These are phyloP conservation scores for Lasioglossum villosulum DNA, from an alignment of 2,888 invertebrate species.

Conservation along the genomic window DNA sequence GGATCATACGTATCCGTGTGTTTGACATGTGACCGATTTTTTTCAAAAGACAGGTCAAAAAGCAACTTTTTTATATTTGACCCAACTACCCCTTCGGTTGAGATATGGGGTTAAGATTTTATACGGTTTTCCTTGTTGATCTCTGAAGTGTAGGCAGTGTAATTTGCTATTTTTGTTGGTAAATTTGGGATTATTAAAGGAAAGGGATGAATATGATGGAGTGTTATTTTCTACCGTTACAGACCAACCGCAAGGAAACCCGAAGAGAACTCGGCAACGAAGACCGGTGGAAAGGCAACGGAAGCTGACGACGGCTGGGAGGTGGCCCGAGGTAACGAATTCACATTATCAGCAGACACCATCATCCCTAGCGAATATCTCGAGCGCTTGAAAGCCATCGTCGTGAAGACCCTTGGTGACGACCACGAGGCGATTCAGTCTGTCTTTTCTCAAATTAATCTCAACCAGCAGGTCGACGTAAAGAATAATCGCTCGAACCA, in stretches of 20 bases:
- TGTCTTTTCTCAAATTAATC: slow-evolving; percentile 29
- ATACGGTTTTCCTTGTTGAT: no score
- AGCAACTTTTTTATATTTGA: no score
- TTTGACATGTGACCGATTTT: no score
- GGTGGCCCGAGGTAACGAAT: slow-evolving; percentile 78
- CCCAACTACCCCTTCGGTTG: no score
- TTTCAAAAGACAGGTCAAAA: no score
- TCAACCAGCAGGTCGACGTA: slow-evolving; percentile 42
- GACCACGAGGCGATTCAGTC: slow-evolving; percentile 42
- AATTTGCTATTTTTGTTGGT: no score
- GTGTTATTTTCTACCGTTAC: slow-evolving; percentile 10
- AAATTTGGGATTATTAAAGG: no score
- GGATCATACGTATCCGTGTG: no score
- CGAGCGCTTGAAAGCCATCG: slow-evolving; percentile 31
- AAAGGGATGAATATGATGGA: neutral
- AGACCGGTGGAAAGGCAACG: slow-evolving; percentile 56
- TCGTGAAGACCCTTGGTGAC: slow-evolving; percentile 34
- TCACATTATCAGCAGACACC: slow-evolving; percentile 48
- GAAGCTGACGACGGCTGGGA: slow-evolving; percentile 76
- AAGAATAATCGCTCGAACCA: slow-evolving; percentile 30
- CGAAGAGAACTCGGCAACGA: slow-evolving; percentile 45
- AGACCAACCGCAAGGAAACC: slow-evolving; percentile 46
- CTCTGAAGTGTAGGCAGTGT: no score
- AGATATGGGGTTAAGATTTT: no score
- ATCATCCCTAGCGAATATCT: slow-evolving; percentile 30